Percentiles rank a stretch among this genome's conserved stretches.
phyloP scores from a whole-genome alignment of 2,797 vertebrate species.

The Poeciliopsis presidionis region DNA sequence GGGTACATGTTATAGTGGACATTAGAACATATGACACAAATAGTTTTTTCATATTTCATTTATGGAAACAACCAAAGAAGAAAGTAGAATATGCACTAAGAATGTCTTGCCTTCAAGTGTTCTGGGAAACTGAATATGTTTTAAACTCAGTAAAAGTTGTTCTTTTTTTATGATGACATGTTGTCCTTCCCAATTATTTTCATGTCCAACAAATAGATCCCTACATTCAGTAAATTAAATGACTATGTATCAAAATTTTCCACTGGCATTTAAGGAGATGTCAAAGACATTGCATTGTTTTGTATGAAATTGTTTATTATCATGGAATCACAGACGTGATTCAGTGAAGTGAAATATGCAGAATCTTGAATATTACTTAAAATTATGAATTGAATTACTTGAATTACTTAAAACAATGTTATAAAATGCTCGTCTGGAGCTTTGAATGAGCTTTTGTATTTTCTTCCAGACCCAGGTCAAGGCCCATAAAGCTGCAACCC shows the following conservation, averaged over 20 bases:
- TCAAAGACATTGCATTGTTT: neutral
- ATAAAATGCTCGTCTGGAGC: neutral
- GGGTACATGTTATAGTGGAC: neutral
- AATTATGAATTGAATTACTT: neutral
- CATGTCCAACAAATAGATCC: too few species aligned
- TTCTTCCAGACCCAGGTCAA: constrained; percentile 1
- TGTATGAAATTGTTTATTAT: neutral
- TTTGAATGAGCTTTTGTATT: neutral
- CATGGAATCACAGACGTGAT: neutral
- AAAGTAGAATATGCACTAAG: too few species aligned
- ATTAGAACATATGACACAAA: neutral
- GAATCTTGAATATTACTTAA: neutral
- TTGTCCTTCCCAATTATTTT: neutral
- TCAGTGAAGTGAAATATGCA: neutral
- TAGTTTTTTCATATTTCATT: too few species aligned
- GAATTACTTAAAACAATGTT: neutral
- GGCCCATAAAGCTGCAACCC: neutral
- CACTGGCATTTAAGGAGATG: neutral
- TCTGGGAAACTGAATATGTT: neutral
- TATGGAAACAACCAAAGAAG: too few species aligned
- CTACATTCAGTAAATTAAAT: too few species aligned
- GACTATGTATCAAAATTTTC: too few species aligned
- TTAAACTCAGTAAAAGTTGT: neutral
- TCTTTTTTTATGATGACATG: neutral
- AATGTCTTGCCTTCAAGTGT: neutral